Conservation (phyloP, 2,113 vertebrate species). For the Eolophus roseicapilla region DNA sequence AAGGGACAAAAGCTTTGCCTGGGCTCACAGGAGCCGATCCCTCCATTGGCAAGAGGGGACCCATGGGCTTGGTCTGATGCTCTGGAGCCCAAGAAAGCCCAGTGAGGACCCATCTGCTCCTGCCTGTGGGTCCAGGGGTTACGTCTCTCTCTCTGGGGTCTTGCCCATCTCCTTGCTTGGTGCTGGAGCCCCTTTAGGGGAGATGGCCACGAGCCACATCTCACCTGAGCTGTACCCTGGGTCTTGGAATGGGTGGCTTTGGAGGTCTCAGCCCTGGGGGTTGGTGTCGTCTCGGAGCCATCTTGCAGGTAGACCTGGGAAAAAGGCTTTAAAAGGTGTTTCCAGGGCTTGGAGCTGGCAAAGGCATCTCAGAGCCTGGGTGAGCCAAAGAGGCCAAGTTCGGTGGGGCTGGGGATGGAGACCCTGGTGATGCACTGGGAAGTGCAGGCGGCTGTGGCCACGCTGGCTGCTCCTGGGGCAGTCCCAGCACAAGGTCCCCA, state of each 20-base stretch:
- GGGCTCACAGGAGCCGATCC: fast-evolving
- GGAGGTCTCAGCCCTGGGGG: fast-evolving
- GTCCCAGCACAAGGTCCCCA: fast-evolving
- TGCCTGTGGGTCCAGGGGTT: background rate
- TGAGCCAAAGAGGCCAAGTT: background rate
- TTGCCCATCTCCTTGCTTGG: background rate
- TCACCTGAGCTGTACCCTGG: background rate
- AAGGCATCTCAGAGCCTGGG: background rate
- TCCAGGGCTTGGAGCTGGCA: background rate
- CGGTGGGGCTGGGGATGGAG: background rate
- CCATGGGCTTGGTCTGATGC: fast-evolving
- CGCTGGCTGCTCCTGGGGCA: background rate
- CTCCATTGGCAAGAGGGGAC: fast-evolving
- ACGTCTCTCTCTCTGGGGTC: fast-evolving
- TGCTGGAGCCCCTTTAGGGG: background rate
- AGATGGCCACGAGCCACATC: fast-evolving
- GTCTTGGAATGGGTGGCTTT: background rate
- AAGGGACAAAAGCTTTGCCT: background rate
- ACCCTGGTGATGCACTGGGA: background rate
- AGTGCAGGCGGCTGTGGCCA: fast-evolving
- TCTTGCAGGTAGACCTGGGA: background rate
- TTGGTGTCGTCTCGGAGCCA: fast-evolving
- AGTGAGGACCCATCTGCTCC: fast-evolving
- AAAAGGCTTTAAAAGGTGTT: background rate
- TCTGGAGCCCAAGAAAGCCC: background rate